Percentiles rank a stretch among this genome's conserved stretches.
Conservation (phyloP, 2,888 invertebrate species). For the Agrypnus murinus region DNA sequence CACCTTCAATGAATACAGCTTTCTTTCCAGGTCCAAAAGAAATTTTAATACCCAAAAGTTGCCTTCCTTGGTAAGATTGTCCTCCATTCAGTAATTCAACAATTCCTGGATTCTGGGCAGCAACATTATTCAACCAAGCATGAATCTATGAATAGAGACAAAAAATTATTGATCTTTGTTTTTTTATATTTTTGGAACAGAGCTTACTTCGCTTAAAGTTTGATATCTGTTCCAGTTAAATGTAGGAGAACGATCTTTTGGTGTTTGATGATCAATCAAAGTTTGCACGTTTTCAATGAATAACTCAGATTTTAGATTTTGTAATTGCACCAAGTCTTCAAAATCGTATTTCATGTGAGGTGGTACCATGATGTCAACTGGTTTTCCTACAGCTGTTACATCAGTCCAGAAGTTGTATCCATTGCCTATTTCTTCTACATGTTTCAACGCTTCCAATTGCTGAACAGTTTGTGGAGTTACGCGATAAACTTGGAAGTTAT, state of each 20-base stretch:
- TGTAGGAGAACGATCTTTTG: slow-evolving; percentile 30
- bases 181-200: not conserved
- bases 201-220: not conserved
- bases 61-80: slow-evolving; percentile 75
- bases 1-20: slow-evolving; percentile 78
- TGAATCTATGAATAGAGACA: slow-evolving; percentile 71
- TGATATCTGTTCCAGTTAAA: not conserved
- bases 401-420: slow-evolving; percentile 70
- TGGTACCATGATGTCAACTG: slow-evolving; percentile 76
- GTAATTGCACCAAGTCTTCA: slow-evolving; percentile 67
- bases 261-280: slow-evolving; percentile 65
- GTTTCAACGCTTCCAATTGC: slow-evolving; percentile 18
- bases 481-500: slow-evolving; percentile 63
- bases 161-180: not conserved
- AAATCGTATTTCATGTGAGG: slow-evolving; percentile 73
- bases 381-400: slow-evolving; percentile 64
- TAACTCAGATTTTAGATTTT: slow-evolving; percentile 69
- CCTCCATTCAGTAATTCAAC: slow-evolving; percentile 75
- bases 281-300: slow-evolving; percentile 77
- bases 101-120: slow-evolving; percentile 70
- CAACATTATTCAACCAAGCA: slow-evolving; percentile 74
- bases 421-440: slow-evolving; percentile 10
- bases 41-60: slow-evolving; percentile 75
- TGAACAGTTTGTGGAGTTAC: slow-evolving; percentile 59
- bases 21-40: slow-evolving; percentile 70